These are phyloP conservation scores for Epinephelus awoara DNA, from an alignment of 2,797 vertebrate species.

Conservation along the genomic window DNA sequence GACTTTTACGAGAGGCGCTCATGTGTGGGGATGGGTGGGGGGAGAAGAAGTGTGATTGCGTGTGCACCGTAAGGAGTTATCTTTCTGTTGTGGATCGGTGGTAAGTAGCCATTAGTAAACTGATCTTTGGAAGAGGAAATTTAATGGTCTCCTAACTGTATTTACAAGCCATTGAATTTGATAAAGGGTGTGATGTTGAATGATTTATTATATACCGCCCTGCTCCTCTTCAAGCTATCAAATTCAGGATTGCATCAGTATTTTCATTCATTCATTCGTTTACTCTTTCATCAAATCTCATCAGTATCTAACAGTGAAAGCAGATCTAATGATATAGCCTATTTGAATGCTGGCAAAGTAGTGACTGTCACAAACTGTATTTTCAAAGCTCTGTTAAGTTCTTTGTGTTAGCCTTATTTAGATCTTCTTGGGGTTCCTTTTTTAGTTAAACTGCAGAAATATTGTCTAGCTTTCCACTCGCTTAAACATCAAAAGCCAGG, in stretches of 20 bases:
- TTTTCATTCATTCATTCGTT: slow-evolving; percentile 63
- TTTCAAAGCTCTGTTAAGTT: slow-evolving; percentile 41
- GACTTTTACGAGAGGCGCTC: slow-evolving; percentile 82
- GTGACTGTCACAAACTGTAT: slow-evolving; percentile 51
- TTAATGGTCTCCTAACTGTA: slow-evolving; percentile 81
- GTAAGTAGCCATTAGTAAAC: slow-evolving; percentile 83
- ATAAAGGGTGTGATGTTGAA: slow-evolving; percentile 79
- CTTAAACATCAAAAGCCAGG: slow-evolving; percentile 69
- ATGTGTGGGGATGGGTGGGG: slow-evolving; percentile 41
- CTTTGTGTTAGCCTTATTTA: slow-evolving; percentile 59
- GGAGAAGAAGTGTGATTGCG: slow-evolving; percentile 39
- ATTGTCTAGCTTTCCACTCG: slow-evolving; percentile 59
- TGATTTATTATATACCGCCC: slow-evolving; percentile 69
- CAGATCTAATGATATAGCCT: slow-evolving; percentile 28
- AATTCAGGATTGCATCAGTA: slow-evolving; percentile 61
- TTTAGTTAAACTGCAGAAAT: slow-evolving; percentile 64
- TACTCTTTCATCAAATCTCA: slow-evolving; percentile 36
- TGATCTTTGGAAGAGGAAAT: slow-evolving; percentile 79
- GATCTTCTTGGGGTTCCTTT: slow-evolving; percentile 49
- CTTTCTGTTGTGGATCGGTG: slow-evolving; percentile 79
- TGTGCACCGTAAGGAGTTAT: slow-evolving; percentile 73
- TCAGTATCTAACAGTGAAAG: slow-evolving; percentile 34
- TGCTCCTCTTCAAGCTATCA: slow-evolving; percentile 58
- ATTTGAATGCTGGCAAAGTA: slow-evolving; percentile 52
- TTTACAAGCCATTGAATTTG: slow-evolving; percentile 83